A percentile compares a stretch with the other conserved stretches of the same genome.
Conservation (phyloP, 2,888 invertebrate species). For the Hyppa rectilinea region DNA sequence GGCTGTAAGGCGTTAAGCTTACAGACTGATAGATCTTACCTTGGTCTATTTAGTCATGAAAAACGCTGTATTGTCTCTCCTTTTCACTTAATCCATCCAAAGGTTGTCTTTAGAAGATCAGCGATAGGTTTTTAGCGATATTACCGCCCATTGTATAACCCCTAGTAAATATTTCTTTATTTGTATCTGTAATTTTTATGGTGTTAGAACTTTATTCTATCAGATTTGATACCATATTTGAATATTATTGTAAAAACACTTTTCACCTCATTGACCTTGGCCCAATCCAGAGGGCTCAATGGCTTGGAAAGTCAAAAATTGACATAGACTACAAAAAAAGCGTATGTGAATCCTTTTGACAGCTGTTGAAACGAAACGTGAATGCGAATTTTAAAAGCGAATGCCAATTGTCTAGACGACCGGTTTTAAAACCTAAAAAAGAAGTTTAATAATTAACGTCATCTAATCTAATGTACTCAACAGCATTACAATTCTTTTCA, state of each 20-base stretch:
- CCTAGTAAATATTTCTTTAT: too few relatives aligned
- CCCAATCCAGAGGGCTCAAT: not conserved
- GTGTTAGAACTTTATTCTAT: too few relatives aligned
- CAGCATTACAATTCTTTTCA: slow-evolving; percentile 6
- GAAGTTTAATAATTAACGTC: not conserved
- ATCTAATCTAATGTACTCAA: slow-evolving; percentile 12
- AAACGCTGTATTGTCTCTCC: too few relatives aligned
- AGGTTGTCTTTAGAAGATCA: too few relatives aligned
- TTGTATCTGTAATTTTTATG: too few relatives aligned
- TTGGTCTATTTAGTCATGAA: not conserved
- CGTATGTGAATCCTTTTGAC: not conserved
- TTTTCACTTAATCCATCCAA: too few relatives aligned
- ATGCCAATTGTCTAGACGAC: not conserved
- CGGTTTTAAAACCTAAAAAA: not conserved
- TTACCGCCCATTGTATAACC: too few relatives aligned
- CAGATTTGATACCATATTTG: not conserved
- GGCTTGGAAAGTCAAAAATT: not conserved
- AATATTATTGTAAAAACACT: not conserved
- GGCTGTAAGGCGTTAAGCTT: slow-evolving; percentile 33
- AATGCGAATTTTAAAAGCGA: not conserved
- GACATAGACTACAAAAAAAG: not conserved
- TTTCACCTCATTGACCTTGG: not conserved
- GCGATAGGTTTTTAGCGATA: too few relatives aligned
- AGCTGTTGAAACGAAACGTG: not conserved
- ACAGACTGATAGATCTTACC: not conserved